Base-by-base conservation (phyloP, 1,140 invertebrate genomes). In the Stegodyphus mimosarum region DNA sequence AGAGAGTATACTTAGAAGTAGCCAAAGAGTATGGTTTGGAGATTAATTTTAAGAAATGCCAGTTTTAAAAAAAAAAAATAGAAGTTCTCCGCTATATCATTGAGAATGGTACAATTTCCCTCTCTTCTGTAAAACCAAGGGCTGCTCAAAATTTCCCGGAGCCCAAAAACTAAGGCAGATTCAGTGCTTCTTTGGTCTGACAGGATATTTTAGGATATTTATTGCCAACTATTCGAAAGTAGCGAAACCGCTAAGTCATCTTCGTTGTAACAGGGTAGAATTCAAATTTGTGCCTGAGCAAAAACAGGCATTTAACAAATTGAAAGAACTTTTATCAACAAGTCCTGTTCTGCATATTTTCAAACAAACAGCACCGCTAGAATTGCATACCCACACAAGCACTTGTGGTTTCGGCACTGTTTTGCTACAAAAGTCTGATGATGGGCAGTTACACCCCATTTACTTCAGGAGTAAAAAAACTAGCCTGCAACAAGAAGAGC, bases 261-360 rank as follows among this genome's bases (percentile, higher is more conserved):
- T 92, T 9, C 72, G 90, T 18, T 90, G 90, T 81, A 91, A 92
- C 87, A 88, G 91, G 17, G 72, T 51, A 48, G 18, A 75, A 13
- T 91, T 89, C 71, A 6, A 80, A 33, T 92, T 91, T 91, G 80
- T 66, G 10, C 3, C 87, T 0, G 66, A 89, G n/a, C 88, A 89
- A 17, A 49, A 88, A 85, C 64, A 92, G 55, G 89, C 88, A 6
- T 90, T 89, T 49, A 87, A 90, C 50, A 87, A 86, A 64, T 50
- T 92, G 6, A 91, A 91, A 88, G 49, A 86, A 33, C 55, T 79
- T 15, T 67, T 90, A 63, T 87, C 86, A 33, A n/a, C 87, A 33
- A 89, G 91, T n/a, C n/a, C n/a, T n/a, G n/a, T n/a, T n/a, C n/a
- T n/a, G n/a, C n/a, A n/a, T n/a, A n/a, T n/a, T n/a, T n/a, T n/a